Evolutionary conservation across 2,888 invertebrate genomes (phyloP), one percentile per base, ranked within the genome.

Genomic region (Orthosia gracilis): DNA sequence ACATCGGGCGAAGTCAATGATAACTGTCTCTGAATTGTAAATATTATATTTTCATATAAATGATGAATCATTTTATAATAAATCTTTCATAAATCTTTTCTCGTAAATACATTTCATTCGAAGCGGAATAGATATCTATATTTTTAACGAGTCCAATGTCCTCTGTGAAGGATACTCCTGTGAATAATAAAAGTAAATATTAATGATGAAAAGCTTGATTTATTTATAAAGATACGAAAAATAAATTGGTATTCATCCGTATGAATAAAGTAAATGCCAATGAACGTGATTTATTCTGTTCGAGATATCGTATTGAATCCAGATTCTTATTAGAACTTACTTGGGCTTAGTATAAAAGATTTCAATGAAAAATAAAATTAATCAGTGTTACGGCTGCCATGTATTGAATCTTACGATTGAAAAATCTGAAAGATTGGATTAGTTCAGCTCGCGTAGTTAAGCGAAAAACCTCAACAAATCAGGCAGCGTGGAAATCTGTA

Each of bases 141-240:
- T 78, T 78, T 62, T 59, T 69, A 83, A 69, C 31, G 62, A 79
- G 54, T 40, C n/a, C 52, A 66, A 18, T 59, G 26, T 23, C 58
- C 47, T 68, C 13, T 23, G 50, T 18, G 21, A 5, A 59, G 31
- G 47, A 21, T 47, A 47, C 17, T 66, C 4, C 9, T 59, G 18
- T 5, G 15, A 23, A 67, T 69, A 62, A 45, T 18, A 40, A 13
- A 18, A 61, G 4, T 23, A 11, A 58, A 58, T 23, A 47, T 55
- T 52, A 17, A 57, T 61, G 15, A 18, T 21, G n/a, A 67, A 50
- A 55, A 49, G 12, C 3, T 9, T 2, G 9, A 15, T 61, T 26
- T 64, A 52, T 68, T 57, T 45, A 9, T 26, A 26, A 21, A 68
- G 2, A 55, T 52, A 50, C 21, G 3, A 17, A 61, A 74, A 54